phyloP scores from a whole-genome alignment of 2,888 invertebrate species.

The Tortrix viridana region DNA sequence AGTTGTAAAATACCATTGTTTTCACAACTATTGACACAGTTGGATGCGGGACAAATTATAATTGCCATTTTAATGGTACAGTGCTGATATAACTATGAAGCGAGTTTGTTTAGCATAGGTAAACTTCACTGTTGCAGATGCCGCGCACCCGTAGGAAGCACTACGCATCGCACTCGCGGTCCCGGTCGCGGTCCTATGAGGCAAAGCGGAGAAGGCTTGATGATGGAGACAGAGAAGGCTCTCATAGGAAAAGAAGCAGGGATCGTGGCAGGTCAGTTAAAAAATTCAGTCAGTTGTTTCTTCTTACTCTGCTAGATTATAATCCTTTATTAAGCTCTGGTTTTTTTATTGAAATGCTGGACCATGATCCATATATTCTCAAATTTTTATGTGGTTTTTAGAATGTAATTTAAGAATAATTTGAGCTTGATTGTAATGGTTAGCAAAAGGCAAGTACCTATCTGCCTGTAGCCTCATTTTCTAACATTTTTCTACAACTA shows the following conservation, averaged over 20 bases:
- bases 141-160: slow-evolving; percentile 92
- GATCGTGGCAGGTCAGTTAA: slow-evolving; percentile 85
- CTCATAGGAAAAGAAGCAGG: slow-evolving; percentile 78
- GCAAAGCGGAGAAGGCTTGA: slow-evolving; percentile 90
- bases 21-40: slow-evolving; percentile 44
- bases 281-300: no score
- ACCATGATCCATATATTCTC: no score
- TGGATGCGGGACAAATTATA: slow-evolving; percentile 40
- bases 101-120: slow-evolving; percentile 1
- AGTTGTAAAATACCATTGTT: slow-evolving; percentile 40
- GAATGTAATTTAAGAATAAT: no score
- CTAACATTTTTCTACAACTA: no score
- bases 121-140: slow-evolving; percentile 87
- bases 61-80: slow-evolving; percentile 45
- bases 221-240: slow-evolving; percentile 71
- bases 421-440: no score
- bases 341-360: no score
- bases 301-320: no score
- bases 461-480: no score
- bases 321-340: no score
- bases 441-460: no score
- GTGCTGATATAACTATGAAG: background rate
- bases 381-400: no score
- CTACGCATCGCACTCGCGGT: slow-evolving; percentile 86
- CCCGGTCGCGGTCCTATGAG: slow-evolving; percentile 84